Percentiles rank a stretch among this genome's conserved stretches.
Conservation (phyloP, 2,888 invertebrate genomes). For the Rhagophthalmus giganteus region DNA sequence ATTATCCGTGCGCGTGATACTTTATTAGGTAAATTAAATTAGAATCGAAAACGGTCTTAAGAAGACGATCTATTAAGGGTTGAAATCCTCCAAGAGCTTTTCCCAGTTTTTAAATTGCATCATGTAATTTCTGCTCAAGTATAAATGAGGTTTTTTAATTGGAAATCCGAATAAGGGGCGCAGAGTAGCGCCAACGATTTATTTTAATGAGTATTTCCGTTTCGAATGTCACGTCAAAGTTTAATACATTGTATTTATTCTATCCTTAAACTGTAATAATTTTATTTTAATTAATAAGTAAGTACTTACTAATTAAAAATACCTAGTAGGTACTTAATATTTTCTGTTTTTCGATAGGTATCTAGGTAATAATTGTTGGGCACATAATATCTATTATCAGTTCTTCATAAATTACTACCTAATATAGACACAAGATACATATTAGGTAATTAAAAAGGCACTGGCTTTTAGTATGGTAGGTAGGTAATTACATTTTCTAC, state of each 20-base stretch:
- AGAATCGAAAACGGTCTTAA: constrained; percentile 43
- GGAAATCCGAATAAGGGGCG: constrained; percentile 51
- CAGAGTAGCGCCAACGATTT: constrained; percentile 43
- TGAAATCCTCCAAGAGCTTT: constrained; percentile 41
- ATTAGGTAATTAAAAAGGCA: too few relatives aligned
- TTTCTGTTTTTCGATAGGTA: too few relatives aligned
- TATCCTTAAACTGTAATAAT: neutral
- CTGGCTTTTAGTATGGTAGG: too few relatives aligned
- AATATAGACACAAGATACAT: too few relatives aligned
- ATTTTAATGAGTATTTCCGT: constrained; percentile 50
- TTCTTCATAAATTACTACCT: too few relatives aligned
- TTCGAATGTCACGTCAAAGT: constrained; percentile 21
- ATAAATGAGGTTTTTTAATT: constrained; percentile 58
- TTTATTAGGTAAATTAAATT: constrained; percentile 50
- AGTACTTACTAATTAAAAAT: too few relatives aligned
- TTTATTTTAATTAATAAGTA: too few relatives aligned
- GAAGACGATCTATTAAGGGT: constrained; percentile 41
- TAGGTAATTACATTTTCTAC: too few relatives aligned
- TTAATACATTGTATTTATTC: neutral
- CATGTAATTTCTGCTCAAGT: constrained; percentile 55
- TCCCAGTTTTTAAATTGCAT: constrained; percentile 53
- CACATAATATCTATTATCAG: too few relatives aligned
- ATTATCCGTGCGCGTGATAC: constrained; percentile 56
- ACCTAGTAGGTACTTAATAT: too few relatives aligned
- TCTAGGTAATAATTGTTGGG: neutral